Conservation (phyloP, 2,113 vertebrate genomes). For the Meleagris gallopavo region DNA sequence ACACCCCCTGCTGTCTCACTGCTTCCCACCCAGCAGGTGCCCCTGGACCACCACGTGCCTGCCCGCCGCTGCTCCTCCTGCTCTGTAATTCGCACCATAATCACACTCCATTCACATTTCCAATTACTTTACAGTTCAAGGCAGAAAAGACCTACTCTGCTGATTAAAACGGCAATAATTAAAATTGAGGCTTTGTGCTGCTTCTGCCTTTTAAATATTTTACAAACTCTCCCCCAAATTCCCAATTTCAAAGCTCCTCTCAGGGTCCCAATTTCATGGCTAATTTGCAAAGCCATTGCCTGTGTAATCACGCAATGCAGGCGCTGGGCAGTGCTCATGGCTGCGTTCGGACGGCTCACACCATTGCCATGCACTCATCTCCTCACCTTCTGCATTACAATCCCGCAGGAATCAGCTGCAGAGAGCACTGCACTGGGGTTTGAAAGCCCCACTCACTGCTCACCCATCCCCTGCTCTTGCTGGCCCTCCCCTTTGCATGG, state of each 20-base stretch:
- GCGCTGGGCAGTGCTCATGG: neutral
- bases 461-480: no score
- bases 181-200: constrained; percentile 20
- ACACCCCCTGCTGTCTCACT: neutral
- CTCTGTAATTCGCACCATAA: neutral
- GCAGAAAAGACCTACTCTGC: neutral
- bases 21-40: neutral
- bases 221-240: neutral
- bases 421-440: no score
- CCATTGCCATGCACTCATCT: no score
- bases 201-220: constrained; percentile 32
- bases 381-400: neutral
- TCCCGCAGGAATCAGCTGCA: neutral
- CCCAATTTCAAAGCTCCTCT: neutral
- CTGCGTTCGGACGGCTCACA: neutral
- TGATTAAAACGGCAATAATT: constrained; percentile 54
- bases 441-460: neutral
- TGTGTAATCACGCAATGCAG: neutral
- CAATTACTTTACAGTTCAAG: constrained; percentile 34
- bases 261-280: constrained; percentile 8
- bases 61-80: neutral
- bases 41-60: neutral
- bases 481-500: neutral
- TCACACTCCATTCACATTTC: neutral
- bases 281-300: neutral